Evolutionary conservation across 2,888 invertebrate genomes (phyloP).

Genomic region (Torymus auratus): DNA sequence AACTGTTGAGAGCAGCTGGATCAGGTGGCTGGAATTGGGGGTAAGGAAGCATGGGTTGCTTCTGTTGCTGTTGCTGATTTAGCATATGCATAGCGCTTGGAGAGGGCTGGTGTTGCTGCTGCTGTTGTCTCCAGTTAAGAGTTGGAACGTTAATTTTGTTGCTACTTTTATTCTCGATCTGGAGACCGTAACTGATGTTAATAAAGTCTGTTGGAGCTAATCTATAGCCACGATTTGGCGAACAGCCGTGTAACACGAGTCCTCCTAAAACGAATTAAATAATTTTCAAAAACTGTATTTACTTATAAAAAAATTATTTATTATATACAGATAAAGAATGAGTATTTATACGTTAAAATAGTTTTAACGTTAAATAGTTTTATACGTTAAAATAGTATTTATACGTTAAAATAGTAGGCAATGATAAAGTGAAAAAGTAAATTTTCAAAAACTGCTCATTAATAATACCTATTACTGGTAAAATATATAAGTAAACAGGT

Average conservation of each 20-base stretch:
- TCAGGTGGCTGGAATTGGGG: slow-evolving; percentile 46
- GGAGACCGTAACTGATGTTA: slow-evolving; percentile 80
- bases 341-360: no score
- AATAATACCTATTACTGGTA: no score
- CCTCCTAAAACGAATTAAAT: slow-evolving; percentile 78
- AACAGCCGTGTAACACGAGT: slow-evolving; percentile 77
- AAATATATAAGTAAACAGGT: no score
- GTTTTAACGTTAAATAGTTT: no score
- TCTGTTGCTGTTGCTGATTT: not conserved
- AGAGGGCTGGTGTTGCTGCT: slow-evolving; percentile 20
- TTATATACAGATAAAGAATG: no score
- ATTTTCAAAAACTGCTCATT: no score
- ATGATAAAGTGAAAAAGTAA: no score
- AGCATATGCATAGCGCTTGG: not conserved
- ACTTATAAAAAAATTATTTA: not conserved
- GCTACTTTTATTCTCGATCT: slow-evolving; percentile 68
- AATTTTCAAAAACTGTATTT: not conserved
- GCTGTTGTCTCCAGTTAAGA: slow-evolving; percentile 22
- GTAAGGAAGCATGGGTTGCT: not conserved
- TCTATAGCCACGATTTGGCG: slow-evolving; percentile 78
- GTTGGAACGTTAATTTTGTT: slow-evolving; percentile 7
- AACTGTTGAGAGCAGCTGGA: slow-evolving; percentile 37
- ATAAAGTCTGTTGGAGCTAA: slow-evolving; percentile 79
- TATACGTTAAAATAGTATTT: no score
- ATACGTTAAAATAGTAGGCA: no score